Base-by-base conservation (phyloP, 2,113 vertebrate genomes). In the Acrocephalus arundinaceus region DNA sequence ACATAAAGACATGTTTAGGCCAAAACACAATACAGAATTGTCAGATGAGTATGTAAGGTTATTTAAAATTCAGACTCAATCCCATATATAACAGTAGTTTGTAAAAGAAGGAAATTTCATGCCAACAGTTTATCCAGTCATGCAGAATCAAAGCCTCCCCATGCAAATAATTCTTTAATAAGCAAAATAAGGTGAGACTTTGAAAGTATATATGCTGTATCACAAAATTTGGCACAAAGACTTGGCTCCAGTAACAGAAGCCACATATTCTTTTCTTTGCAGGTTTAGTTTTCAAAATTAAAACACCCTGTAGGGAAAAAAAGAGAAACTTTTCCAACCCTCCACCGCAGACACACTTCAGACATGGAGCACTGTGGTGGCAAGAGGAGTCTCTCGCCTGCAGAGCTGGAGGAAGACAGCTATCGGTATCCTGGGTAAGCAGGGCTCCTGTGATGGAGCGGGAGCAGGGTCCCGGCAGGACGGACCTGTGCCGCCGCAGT, bases 401-500 rank as follows among this genome's bases (percentile, higher is more conserved):
- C 28, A 61, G 63, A 59, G 11, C 52, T 8, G 25, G 27, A 43
- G 33, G 22, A 51, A 54, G 18, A 13, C 10, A 27, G 48, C 17
- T 1, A 2, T 30, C 10, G 14, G 51, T 7, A 24, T 18, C 17
- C 18, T 2, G 13, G 12, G 22, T 21, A 24, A 61, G 7, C 11
- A 12, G 25, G 0, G 1, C 24, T 59, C 30, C 51, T 13, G 31
- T 17, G 73, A 23, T 0, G 3, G 18, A 67, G 48, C 0, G 0
- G 0, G 35, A 73, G 23, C 2, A 1, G 41, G 21, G 31, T 52
- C 27, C 37, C 0, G 0, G 46, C 2, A 6, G 58, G 7, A 65
- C 1, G 5, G 54, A 51, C 49, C 12, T 31, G 24, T 7, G 66
- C 30, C 0, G 0, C 39, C 0, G 0, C 35, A 8, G 28, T 5